phyloP scores from a whole-genome alignment of 1,140 invertebrate species.

The Hycleus cichorii region DNA sequence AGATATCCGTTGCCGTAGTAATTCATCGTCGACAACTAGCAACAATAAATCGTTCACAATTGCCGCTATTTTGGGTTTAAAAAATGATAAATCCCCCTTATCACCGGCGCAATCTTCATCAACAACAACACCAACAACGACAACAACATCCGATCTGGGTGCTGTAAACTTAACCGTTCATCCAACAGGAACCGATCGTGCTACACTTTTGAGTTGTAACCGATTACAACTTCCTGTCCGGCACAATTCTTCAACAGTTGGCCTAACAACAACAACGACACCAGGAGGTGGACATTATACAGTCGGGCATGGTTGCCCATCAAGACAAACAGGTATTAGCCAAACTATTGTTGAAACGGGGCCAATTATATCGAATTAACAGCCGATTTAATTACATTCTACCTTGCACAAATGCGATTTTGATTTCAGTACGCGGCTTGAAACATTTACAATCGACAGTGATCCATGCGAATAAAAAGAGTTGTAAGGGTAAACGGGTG shows the following conservation, averaged over 20 bases:
- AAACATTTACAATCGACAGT: slow-evolving; percentile 31
- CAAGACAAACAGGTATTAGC: slow-evolving; percentile 27
- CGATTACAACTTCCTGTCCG: slow-evolving; percentile 33
- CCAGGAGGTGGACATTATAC: slow-evolving; percentile 20
- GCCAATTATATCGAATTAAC: neutral
- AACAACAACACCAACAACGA: neutral
- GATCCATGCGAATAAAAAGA: slow-evolving; percentile 30
- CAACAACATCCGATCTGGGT: too few species aligned
- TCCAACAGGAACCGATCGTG: slow-evolving; percentile 3
- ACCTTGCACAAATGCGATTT: too few species aligned
- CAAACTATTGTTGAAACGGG: neutral
- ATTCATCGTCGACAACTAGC: slow-evolving; percentile 21
- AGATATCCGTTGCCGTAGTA: slow-evolving; percentile 27
- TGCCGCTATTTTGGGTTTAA: slow-evolving; percentile 68
- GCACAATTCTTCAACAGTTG: slow-evolving; percentile 15
- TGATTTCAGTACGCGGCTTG: slow-evolving; percentile 30
- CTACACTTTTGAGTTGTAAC: slow-evolving; percentile 29
- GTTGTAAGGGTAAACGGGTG: slow-evolving; percentile 62
- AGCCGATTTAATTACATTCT: neutral
- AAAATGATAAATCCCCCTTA: slow-evolving; percentile 34
- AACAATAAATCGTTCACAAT: slow-evolving; percentile 66
- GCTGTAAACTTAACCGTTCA: neutral
- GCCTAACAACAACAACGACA: slow-evolving; percentile 21
- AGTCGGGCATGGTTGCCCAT: slow-evolving; percentile 22
- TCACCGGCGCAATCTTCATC: slow-evolving; percentile 33